A percentile compares a stretch with the other conserved stretches of the same genome.
Evolutionary conservation across 2,113 vertebrate genomes (phyloP).

Genomic region (Amphiprion percula): DNA sequence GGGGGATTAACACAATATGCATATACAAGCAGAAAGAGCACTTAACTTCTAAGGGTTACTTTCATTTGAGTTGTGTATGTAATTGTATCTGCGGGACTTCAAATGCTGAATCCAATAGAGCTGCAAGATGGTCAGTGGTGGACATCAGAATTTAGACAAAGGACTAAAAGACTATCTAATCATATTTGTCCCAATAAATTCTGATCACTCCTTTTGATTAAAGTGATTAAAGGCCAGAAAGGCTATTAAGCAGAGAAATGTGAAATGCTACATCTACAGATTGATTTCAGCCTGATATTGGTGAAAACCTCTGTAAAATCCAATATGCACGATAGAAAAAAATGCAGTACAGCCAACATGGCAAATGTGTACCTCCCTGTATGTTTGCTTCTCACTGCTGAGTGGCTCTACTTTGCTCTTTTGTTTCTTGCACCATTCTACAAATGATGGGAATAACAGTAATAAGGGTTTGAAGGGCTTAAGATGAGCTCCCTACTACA

Average conservation of each 20-base stretch:
- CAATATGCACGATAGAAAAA: background rate
- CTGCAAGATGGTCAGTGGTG: constrained; percentile 9
- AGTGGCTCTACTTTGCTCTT: too few relatives aligned
- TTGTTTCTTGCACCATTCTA: too few relatives aligned
- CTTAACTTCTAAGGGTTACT: constrained; percentile 61
- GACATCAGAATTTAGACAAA: background rate
- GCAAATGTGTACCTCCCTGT: background rate
- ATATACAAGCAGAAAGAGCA: constrained; percentile 56
- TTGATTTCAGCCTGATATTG: background rate
- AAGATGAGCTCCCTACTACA: too few relatives aligned
- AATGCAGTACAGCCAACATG: background rate
- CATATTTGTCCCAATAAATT: constrained; percentile 4
- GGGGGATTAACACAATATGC: constrained; percentile 57
- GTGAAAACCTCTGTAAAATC: background rate
- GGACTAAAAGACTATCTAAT: background rate
- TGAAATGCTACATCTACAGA: background rate
- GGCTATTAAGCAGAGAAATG: background rate
- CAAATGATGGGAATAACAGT: too few relatives aligned
- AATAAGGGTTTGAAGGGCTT: too few relatives aligned
- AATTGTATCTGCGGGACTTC: constrained; percentile 51
- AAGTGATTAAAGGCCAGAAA: background rate
- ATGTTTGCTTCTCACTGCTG: too few relatives aligned
- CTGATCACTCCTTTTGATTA: background rate
- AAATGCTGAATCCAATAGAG: constrained; percentile 23
- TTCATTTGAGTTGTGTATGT: constrained; percentile 77